These are phyloP conservation scores for Triops longicaudatus DNA, from an alignment of 1,140 invertebrate species.

Conservation along the genomic window DNA sequence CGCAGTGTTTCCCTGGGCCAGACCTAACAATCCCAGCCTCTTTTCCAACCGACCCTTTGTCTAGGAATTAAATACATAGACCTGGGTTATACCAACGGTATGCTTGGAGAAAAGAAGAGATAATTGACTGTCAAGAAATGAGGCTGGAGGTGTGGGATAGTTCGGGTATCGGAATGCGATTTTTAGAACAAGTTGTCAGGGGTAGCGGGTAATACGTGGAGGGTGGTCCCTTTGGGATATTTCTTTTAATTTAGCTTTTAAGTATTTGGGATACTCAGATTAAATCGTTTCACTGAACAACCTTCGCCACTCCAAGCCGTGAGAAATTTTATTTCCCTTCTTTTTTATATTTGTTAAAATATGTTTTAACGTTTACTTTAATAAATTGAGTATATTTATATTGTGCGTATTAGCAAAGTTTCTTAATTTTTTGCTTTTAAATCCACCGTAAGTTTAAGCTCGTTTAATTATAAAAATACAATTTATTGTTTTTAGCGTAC, in stretches of 20 bases:
- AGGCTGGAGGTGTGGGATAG: not conserved
- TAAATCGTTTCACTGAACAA: not conserved
- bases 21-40: not conserved
- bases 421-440: too few relatives aligned
- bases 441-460: too few relatives aligned
- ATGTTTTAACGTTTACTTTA: too few relatives aligned
- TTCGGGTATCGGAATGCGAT: not conserved
- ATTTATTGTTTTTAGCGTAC: too few relatives aligned
- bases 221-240: not conserved
- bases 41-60: not conserved
- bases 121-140: conserved; percentile 12
- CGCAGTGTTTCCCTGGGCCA: not conserved
- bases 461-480: too few relatives aligned
- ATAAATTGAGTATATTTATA: too few relatives aligned
- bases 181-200: not conserved
- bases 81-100: not conserved
- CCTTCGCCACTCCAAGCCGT: not conserved
- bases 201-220: not conserved
- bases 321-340: too few relatives aligned
- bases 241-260: not conserved
- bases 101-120: not conserved
- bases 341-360: too few relatives aligned
- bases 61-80: not conserved
- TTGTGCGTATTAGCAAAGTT: too few relatives aligned
- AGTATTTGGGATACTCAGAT: not conserved